Base-by-base conservation (phyloP, 2,113 vertebrate genomes). In the Pimephales promelas region DNA sequence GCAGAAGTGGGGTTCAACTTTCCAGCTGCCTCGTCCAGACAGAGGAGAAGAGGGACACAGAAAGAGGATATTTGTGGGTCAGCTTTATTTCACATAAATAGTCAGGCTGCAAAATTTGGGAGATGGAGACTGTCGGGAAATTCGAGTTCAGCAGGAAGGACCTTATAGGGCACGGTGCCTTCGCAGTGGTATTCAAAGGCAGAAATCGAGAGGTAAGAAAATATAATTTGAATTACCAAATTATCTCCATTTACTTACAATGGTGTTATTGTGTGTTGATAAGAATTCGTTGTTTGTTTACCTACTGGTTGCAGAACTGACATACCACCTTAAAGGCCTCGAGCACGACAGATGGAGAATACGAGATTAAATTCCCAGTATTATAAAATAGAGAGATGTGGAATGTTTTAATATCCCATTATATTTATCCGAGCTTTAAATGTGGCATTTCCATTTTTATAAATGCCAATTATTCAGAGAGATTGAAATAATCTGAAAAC, bases 111-210 rank as follows among this genome's bases (percentile, higher is more conserved):
- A 84, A 84, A 24, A n/a, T 3, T 59, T 40, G 70, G 52, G 56
- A 72, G 0, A 96, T 97, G 95, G 98, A 99, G 94, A 94, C 94
- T 16, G 97, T 98, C 88, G 98, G 98, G 78, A 96, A 96, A 92
- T 99, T 99, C 91, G 97, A 99, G 94, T 99, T 98, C 93, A 97
- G 96, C 88, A 94, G 97, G 86, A 99, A 99, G 91, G 97, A 99
- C 90, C 90, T 99, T 70, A 96, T 99, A 88, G 97, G 98, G 78
- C 97, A 99, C 89, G 98, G 98, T 82, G 98, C 98, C 79, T 99
- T 98, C 90, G 98, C 97, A 1, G 98, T 99, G 82, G 97, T 99
- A 59, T 99, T 97, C 89, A 98, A 97, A 94, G 98, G 98, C 86
- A 94, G 97, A 86, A 93, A 98, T 87, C 94, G 95, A 90, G 97